phyloP scores from a whole-genome alignment of 2,888 invertebrate genomes.

The Idaea straminata region DNA sequence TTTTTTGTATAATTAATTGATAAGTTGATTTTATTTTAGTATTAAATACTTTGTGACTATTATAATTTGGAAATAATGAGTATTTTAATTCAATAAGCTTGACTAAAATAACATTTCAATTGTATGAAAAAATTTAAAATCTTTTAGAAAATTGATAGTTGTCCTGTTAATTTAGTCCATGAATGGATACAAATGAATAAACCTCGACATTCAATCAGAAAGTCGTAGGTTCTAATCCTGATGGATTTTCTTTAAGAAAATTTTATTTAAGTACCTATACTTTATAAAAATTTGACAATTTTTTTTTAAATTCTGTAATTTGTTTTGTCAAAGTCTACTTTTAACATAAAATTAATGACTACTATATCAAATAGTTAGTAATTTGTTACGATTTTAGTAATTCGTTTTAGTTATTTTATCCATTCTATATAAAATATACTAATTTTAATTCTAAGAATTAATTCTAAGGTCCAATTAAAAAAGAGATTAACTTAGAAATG shows the following conservation, averaged over 20 bases:
- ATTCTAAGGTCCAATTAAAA: not conserved
- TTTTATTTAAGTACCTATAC: no score
- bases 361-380: slow-evolving; percentile 10
- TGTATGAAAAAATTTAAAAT: no score
- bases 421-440: not conserved
- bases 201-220: no score
- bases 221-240: no score
- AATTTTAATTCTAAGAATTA: not conserved
- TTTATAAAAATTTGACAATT: no score
- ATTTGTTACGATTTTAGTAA: not conserved
- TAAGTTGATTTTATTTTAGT: not conserved
- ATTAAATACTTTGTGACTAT: not conserved
- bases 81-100: no score
- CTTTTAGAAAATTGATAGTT: no score
- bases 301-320: not conserved
- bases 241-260: no score
- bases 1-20: not conserved
- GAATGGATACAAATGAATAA: no score
- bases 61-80: no score
- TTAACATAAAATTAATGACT: not conserved
- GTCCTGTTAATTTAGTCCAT: no score
- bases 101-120: no score
- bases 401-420: not conserved
- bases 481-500: not conserved
- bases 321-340: not conserved